Base-by-base conservation (phyloP, 2,888 invertebrate genomes). In the Acholoe squamosa region DNA sequence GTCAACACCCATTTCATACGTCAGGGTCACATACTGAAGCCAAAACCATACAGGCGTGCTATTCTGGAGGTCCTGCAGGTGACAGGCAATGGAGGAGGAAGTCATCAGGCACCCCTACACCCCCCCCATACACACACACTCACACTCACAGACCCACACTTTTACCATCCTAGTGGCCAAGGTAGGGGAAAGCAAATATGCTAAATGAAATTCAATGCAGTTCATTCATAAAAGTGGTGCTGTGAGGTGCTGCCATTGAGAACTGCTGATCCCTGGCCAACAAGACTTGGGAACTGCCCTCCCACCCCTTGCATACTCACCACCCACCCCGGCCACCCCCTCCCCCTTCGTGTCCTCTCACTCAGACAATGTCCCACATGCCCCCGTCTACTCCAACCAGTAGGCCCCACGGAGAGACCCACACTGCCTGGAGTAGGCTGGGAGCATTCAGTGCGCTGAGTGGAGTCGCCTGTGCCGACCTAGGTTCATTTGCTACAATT, bases 401-500 rank as follows among this genome's bases (percentile, higher is more conserved):
- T 10, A 43, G 25, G n/a, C 5, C 61, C 22, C 61, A 61, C 14
- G 61, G n/a, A 25, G 61, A 3, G 10, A 61, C 76, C 76, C 76
- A 76, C 10, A 76, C 76, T 5, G 3, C 16, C 76, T 61, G 61
- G 61, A 61, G 61, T 61, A 61, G 71, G 28, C 28, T 0, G 34
- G 84, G 84, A 43, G 43, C 34, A 84, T 43, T 84, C 28, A 34
- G 84, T 34, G 10, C 86, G 28, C 56, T 54, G 86, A 86, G 86
- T 31, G 33, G 86, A 28, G 31, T 25, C 52, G 16, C 28, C 10
- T 19, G 86, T 1, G 86, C 19, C 86, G 86, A 86, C 86, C 86
- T 54, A n/a, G 86, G 86, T 52, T 86, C 86, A 86, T 86, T 86
- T 86, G 86, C 86, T 86, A 86, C 52, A 86, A 86, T 86, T 86